Evolutionary conservation across 2,888 invertebrate species (phyloP).

Genomic region (Sphaerophoria rueppellii): DNA sequence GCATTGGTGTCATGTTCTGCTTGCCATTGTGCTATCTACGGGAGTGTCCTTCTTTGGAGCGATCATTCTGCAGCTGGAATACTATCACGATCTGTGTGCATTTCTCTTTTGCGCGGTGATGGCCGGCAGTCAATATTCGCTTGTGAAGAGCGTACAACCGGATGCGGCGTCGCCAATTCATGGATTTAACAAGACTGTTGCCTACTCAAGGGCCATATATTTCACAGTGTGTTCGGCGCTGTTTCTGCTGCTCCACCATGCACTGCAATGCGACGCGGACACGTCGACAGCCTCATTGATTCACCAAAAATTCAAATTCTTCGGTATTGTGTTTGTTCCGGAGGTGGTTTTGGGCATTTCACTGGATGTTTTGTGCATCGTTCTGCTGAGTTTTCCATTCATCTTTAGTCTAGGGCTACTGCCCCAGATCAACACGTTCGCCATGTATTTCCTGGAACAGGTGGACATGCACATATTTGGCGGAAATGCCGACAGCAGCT

Average conservation of each 20-base stretch:
- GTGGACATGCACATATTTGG: slow-evolving; percentile 95
- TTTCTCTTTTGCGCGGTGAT: slow-evolving; percentile 99
- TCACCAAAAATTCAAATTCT: slow-evolving; percentile 76
- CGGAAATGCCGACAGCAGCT: slow-evolving; percentile 92
- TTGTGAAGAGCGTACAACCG: slow-evolving; percentile 98
- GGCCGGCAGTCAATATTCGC: slow-evolving; percentile 98
- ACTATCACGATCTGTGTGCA: slow-evolving; percentile 95
- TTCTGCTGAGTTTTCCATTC: slow-evolving; percentile 95
- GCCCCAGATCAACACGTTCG: slow-evolving; percentile 98
- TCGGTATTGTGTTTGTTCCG: slow-evolving; percentile 82
- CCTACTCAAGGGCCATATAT: slow-evolving; percentile 96
- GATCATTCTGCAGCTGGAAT: slow-evolving; percentile 90
- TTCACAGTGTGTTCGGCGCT: slow-evolving; percentile 91
- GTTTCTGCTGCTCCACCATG: slow-evolving; percentile 81
- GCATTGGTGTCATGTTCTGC: slow-evolving; percentile 87
- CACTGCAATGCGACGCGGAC: slow-evolving; percentile 76
- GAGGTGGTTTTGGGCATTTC: slow-evolving; percentile 86
- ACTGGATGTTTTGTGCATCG: slow-evolving; percentile 89
- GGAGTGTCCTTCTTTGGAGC: slow-evolving; percentile 94
- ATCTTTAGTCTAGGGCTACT: slow-evolving; percentile 97
- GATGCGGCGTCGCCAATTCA: slow-evolving; percentile 99
- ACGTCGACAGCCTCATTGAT: slow-evolving; percentile 46
- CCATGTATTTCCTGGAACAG: slow-evolving; percentile 98
- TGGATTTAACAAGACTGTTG: slow-evolving; percentile 97
- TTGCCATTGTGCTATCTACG: slow-evolving; percentile 92